Base-by-base conservation (phyloP, 2,797 vertebrate species). In the Sphaeramia orbicularis region DNA sequence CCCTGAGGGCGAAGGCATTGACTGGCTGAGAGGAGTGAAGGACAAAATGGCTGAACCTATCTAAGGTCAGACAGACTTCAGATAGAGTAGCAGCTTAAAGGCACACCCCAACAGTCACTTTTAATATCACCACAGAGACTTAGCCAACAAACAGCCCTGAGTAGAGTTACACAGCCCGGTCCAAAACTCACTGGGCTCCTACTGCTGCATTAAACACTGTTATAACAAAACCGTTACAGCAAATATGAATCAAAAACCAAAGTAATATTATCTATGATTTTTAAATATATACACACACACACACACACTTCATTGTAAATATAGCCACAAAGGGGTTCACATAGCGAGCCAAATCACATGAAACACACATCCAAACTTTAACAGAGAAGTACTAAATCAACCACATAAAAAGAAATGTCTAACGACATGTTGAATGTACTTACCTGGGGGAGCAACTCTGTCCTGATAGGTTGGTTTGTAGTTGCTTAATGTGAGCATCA, bases 401-500 rank as follows among this genome's bases (percentile, higher is more conserved):
- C 24, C 24, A 27, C 24, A 27, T 27, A 27, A 27, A 27, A 27
- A 27, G 4, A 27, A 27, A 27, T 24, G n/a, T n/a, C n/a, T n/a
- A 1, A 14, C 9, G 11, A 21, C 11, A 2, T 40, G 40, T 19
- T 48, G 15, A 10, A 0, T 9, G 1, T 11, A 18, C 48, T 94
- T 96, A 99, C 98, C 98, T 96, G 98, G 98, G n/a, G 97, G 98
- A 69, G 97, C 98, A 49, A 99, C 96, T 72, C 98, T 94, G 93
- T 99, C 98, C 93, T 99, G 98, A 85, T 99, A 98, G 57, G 96
- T 99, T 83, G 98, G 98, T 81, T 96, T 96, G 89, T 95, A 95
- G 67, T 94, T 93, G 41, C 95, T 96, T 84, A 99, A 78, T 4
- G 98, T 99, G 30, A 99, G 92, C 86, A 99, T 92, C 95, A 99